These are phyloP conservation scores for Uloborus plumipes DNA, from an alignment of 2,888 invertebrate species.

Conservation along the genomic window DNA sequence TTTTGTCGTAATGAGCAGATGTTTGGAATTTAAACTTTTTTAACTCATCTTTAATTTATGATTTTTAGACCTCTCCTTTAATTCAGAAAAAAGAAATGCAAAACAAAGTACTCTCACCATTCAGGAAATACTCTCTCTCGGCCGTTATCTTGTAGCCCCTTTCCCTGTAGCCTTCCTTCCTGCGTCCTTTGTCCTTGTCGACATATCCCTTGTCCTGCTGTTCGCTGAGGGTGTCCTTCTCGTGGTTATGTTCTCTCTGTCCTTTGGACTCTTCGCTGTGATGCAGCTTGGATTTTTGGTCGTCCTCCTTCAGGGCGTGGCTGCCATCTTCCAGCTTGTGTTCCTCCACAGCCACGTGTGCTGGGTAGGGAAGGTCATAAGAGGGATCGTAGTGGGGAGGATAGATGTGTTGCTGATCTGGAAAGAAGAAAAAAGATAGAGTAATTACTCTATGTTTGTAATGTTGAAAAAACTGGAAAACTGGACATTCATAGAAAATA, in stretches of 20 bases:
- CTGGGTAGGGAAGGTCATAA: not conserved
- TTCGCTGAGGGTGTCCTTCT: constrained; percentile 22
- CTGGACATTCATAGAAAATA: no score
- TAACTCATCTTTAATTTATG: not conserved
- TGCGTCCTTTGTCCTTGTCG: constrained; percentile 63
- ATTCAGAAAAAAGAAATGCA: not conserved
- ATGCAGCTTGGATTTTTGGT: constrained; percentile 17
- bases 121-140: constrained; percentile 65
- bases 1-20: no score
- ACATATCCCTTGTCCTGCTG: constrained; percentile 46
- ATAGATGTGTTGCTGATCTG: no score
- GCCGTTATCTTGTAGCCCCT: constrained; percentile 67
- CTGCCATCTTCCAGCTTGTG: constrained; percentile 9
- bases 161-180: constrained; percentile 66
- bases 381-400: constrained; percentile 19
- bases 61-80: not conserved
- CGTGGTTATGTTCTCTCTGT: constrained; percentile 30
- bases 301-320: constrained; percentile 18
- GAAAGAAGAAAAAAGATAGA: no score
- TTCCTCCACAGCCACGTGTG: not conserved
- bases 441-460: no score
- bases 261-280: constrained; percentile 57
- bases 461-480: no score
- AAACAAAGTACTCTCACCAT: constrained; percentile 32
- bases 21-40: not conserved